A percentile compares a stretch with the other conserved stretches of the same genome.
Evolutionary conservation across 2,113 vertebrate genomes (phyloP).

Genomic region (Phrynosoma blainvillii): DNA sequence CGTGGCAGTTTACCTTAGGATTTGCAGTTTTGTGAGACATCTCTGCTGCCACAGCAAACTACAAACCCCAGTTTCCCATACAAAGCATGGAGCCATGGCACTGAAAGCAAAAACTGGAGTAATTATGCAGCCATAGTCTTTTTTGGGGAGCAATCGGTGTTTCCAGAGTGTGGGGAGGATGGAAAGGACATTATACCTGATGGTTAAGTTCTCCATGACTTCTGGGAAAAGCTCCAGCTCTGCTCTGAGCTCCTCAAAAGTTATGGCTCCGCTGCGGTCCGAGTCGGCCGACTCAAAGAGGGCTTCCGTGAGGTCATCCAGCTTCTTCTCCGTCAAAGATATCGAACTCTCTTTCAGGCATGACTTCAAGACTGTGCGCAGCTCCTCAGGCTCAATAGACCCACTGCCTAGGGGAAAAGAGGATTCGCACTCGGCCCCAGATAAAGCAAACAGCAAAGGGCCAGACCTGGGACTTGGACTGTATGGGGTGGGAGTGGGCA

Average conservation of each 20-base stretch:
- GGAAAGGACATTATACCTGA: constrained; percentile 75
- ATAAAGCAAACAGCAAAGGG: too few species aligned
- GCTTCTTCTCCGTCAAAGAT: constrained; percentile 85
- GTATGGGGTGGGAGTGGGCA: not conserved
- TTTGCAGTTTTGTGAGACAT: too few species aligned
- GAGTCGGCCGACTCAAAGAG: constrained; percentile 87
- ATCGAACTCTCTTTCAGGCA: constrained; percentile 88
- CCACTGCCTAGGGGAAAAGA: constrained; percentile 78
- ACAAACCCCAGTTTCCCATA: too few species aligned
- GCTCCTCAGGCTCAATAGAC: constrained; percentile 86
- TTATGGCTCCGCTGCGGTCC: constrained; percentile 87
- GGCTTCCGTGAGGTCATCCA: constrained; percentile 81
- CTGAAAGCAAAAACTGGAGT: too few species aligned
- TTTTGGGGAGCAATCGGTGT: not conserved
- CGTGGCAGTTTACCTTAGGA: too few species aligned
- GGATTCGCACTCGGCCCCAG: fast-evolving
- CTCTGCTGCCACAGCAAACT: too few species aligned
- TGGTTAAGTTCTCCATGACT: constrained; percentile 91
- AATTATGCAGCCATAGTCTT: not conserved
- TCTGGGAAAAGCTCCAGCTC: constrained; percentile 87
- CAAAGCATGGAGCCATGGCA: too few species aligned
- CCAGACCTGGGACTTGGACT: too few species aligned
- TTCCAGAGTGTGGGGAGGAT: not conserved
- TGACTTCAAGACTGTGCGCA: constrained; percentile 81
- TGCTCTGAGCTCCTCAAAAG: constrained; percentile 87